Conservation (phyloP, 2,888 invertebrate genomes). For the Leptopilina syphax region DNA sequence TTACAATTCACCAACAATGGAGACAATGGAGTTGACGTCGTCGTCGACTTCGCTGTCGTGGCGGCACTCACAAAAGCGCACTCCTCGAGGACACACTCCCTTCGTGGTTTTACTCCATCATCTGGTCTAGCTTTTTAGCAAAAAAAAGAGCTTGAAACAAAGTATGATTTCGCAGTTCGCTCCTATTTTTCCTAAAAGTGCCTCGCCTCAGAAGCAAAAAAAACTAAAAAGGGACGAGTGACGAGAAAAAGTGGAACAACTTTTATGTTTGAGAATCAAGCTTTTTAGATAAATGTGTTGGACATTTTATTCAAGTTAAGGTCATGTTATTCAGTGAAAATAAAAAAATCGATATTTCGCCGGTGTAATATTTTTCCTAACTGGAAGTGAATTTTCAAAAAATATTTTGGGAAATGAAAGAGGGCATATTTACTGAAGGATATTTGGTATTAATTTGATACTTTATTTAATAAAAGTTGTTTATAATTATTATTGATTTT, state of each 20-base stretch:
- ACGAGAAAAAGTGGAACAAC: slow-evolving; percentile 22
- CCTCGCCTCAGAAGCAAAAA: slow-evolving; percentile 9
- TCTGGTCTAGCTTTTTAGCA: slow-evolving; percentile 24
- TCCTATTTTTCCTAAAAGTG: slow-evolving; percentile 18
- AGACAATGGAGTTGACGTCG: slow-evolving; percentile 69
- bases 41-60: slow-evolving; percentile 65
- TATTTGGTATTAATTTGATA: too few relatives aligned
- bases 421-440: too few relatives aligned
- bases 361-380: too few relatives aligned
- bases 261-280: slow-evolving; percentile 10
- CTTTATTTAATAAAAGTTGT: too few relatives aligned
- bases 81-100: slow-evolving; percentile 56
- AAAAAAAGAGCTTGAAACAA: slow-evolving; percentile 32
- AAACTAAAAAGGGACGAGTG: not conserved
- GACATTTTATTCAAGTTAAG: slow-evolving; percentile 14
- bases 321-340: too few relatives aligned
- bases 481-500: too few relatives aligned
- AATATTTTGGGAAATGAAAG: too few relatives aligned
- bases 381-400: too few relatives aligned
- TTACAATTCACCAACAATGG: slow-evolving; percentile 75
- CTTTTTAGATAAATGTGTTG: slow-evolving; percentile 17
- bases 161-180: slow-evolving; percentile 32
- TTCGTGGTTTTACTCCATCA: slow-evolving; percentile 39
- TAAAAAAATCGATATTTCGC: too few relatives aligned
- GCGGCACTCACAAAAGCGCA: slow-evolving; percentile 68